Evolutionary conservation across 2,113 vertebrate genomes (phyloP).

Genomic region (Plecturocebus donacophilus): DNA sequence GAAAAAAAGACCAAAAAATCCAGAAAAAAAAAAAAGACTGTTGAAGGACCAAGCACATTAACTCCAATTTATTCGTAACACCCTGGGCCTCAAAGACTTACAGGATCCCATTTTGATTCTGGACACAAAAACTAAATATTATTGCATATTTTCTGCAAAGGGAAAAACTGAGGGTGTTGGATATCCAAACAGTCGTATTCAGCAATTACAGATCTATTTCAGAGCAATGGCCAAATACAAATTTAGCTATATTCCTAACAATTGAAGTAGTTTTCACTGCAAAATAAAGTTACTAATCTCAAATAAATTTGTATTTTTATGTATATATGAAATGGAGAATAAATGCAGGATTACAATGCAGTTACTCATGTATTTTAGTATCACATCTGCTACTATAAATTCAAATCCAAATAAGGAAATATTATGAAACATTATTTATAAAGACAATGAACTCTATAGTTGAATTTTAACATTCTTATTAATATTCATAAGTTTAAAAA

Average conservation of each 20-base stretch:
- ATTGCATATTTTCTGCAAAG: background rate
- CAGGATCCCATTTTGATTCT: background rate
- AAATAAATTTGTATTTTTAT: slow-evolving; percentile 74
- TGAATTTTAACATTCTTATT: slow-evolving; percentile 37
- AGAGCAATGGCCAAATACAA: background rate
- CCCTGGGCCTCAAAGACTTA: background rate
- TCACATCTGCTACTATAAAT: slow-evolving; percentile 74
- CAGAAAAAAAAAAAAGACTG: background rate
- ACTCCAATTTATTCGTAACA: background rate
- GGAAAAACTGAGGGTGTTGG: background rate
- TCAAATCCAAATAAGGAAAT: slow-evolving; percentile 70
- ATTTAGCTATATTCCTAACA: background rate
- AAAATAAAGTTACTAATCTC: slow-evolving; percentile 71
- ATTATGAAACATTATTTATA: slow-evolving; percentile 68
- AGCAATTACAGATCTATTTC: background rate
- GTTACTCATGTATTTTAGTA: slow-evolving; percentile 74
- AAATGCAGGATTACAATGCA: slow-evolving; percentile 71
- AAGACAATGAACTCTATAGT: slow-evolving; percentile 70
- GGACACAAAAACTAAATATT: background rate
- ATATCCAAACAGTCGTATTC: background rate
- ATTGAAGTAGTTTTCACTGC: background rate
- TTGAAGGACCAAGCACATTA: background rate
- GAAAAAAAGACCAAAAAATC: background rate
- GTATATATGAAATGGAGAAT: slow-evolving; percentile 62
- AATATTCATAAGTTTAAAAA: slow-evolving; percentile 60